phyloP scores from a whole-genome alignment of 2,888 invertebrate species.

The Caenorhabditis sp. region DNA sequence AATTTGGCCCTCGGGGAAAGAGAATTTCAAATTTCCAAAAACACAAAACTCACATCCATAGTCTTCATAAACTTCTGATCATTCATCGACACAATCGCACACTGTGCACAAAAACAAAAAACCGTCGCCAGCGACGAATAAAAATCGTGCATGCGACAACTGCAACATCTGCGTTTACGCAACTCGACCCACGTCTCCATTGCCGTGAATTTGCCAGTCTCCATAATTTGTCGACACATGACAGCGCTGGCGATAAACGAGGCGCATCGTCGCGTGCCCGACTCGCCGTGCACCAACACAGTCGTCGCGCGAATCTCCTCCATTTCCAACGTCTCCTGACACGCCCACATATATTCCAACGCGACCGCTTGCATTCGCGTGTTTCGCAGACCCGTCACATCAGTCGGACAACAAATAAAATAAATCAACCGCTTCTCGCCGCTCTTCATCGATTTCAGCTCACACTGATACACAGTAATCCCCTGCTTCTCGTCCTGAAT shows the following conservation, averaged over 20 bases:
- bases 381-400: constrained; percentile 11
- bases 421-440: constrained; percentile 17
- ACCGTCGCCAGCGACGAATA: constrained; percentile 26
- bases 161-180: constrained; percentile 19
- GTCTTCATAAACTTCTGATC: constrained; percentile 12
- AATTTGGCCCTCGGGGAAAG: too few relatives aligned
- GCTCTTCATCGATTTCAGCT: neutral
- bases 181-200: constrained; percentile 40
- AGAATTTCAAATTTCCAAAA: too few relatives aligned
- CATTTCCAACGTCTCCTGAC: constrained; percentile 16
- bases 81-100: constrained; percentile 9
- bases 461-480: constrained; percentile 29
- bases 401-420: constrained; percentile 16
- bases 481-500: constrained; percentile 33
- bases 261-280: constrained; percentile 29
- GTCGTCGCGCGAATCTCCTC: constrained; percentile 12
- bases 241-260: constrained; percentile 23
- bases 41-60: constrained; percentile 17
- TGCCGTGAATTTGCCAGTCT: constrained; percentile 26
- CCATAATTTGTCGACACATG: constrained; percentile 35
- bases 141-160: constrained; percentile 26
- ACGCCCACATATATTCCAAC: constrained; percentile 40
- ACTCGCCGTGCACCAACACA: constrained; percentile 23
- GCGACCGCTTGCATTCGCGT: constrained; percentile 17
- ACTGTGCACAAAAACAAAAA: constrained; percentile 20